Evolutionary conservation across 1,140 invertebrate genomes (phyloP).

Genomic region (Andrena cerasifolii): DNA sequence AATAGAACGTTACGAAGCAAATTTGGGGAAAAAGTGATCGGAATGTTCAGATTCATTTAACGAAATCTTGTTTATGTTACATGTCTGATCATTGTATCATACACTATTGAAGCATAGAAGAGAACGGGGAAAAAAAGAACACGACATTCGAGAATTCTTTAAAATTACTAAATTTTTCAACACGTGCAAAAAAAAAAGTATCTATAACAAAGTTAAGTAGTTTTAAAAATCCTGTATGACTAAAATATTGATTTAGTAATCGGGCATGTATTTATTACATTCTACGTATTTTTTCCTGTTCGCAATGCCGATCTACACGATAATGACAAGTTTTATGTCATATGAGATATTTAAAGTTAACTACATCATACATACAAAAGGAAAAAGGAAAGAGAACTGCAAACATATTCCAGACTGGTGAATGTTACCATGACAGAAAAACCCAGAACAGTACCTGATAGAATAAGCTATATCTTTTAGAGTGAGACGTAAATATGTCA

Average conservation of each 20-base stretch:
- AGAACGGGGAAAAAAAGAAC: constrained; percentile 30
- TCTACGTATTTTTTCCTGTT: constrained; percentile 46
- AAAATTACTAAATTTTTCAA: constrained; percentile 19
- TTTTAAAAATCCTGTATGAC: background rate
- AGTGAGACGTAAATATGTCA: constrained; percentile 80
- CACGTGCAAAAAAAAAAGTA: background rate
- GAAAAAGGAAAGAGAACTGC: constrained; percentile 60
- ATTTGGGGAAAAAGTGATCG: background rate
- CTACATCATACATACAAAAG: constrained; percentile 63
- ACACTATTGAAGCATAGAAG: constrained; percentile 7
- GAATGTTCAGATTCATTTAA: constrained; percentile 31
- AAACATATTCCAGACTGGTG: constrained; percentile 79
- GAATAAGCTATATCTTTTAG: constrained; percentile 82
- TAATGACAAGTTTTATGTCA: constrained; percentile 47
- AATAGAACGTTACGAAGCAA: constrained; percentile 9
- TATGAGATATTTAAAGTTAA: constrained; percentile 61
- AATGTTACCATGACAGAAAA: constrained; percentile 82
- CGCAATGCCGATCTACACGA: constrained; percentile 9
- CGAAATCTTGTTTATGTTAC: constrained; percentile 22
- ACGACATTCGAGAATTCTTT: background rate
- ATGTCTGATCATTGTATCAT: constrained; percentile 39
- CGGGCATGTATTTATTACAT: constrained; percentile 9
- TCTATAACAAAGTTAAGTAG: background rate
- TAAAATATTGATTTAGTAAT: constrained; percentile 13
- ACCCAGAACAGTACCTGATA: constrained; percentile 82